phyloP scores from a whole-genome alignment of 2,113 vertebrate species.

The Dunckerocampus dactyliophorus region DNA sequence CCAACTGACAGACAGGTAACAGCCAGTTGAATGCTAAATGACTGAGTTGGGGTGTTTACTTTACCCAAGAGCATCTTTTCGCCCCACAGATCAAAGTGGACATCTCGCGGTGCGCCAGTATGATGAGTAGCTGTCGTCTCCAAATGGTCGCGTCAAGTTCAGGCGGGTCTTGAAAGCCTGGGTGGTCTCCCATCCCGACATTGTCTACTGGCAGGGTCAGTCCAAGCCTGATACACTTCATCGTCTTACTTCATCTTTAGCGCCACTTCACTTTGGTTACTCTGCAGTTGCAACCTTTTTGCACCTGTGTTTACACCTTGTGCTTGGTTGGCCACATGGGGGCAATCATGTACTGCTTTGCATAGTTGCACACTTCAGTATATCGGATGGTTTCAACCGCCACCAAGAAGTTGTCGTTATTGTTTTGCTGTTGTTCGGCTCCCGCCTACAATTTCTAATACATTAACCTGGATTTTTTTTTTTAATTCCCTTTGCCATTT shows the following conservation, averaged over 20 bases:
- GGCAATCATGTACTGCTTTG: slow-evolving; percentile 24
- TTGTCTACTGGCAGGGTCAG: slow-evolving; percentile 98
- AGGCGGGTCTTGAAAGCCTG: slow-evolving; percentile 93
- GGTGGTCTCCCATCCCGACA: slow-evolving; percentile 96
- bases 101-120: slow-evolving; percentile 98
- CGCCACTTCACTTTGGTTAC: not conserved
- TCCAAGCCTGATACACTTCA: not conserved
- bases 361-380: too few relatives aligned
- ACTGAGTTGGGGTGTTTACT: too few relatives aligned
- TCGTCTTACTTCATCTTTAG: too few relatives aligned
- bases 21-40: not conserved
- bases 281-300: not conserved
- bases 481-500: too few relatives aligned
- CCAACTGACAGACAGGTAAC: slow-evolving; percentile 95
- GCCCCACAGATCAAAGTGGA: slow-evolving; percentile 93
- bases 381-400: too few relatives aligned
- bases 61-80: not conserved
- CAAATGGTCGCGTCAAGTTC: slow-evolving; percentile 93
- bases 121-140: slow-evolving; percentile 91
- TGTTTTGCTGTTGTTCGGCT: too few relatives aligned
- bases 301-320: not conserved
- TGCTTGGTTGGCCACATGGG: slow-evolving; percentile 49
- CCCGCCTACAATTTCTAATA: too few relatives aligned
- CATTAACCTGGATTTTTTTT: too few relatives aligned
- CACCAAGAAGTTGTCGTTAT: too few relatives aligned